Evolutionary conservation across 2,888 invertebrate species (phyloP).

Genomic region (Coremacera marginata): DNA sequence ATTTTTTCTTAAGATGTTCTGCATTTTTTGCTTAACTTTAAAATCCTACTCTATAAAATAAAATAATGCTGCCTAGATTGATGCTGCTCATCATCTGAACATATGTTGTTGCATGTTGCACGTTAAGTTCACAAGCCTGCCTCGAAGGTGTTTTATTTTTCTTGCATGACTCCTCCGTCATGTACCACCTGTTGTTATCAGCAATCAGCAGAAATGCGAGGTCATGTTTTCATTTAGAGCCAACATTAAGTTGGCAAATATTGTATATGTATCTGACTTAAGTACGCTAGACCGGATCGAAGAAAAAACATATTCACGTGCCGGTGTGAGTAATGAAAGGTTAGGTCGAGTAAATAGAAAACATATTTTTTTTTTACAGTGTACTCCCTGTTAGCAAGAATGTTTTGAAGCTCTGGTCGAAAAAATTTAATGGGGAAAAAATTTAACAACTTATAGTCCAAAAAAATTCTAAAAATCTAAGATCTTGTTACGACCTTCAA

Average conservation of each 20-base stretch:
- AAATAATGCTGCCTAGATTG: not conserved
- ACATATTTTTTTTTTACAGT: too few species aligned
- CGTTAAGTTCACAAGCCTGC: not conserved
- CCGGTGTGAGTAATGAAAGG: too few species aligned
- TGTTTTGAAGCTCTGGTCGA: too few species aligned
- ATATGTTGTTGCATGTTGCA: not conserved
- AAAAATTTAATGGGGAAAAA: too few species aligned
- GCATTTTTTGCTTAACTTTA: not conserved
- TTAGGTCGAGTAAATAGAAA: too few species aligned
- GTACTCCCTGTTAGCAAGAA: too few species aligned
- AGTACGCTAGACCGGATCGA: too few species aligned
- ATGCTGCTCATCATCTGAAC: not conserved
- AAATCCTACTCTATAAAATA: not conserved
- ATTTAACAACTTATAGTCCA: too few species aligned
- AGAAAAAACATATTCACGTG: too few species aligned
- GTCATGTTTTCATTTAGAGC: constrained; percentile 46
- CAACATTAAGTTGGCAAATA: constrained; percentile 4
- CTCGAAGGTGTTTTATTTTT: not conserved
- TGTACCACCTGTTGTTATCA: constrained; percentile 51
- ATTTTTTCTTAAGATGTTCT: not conserved
- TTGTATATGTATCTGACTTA: not conserved
- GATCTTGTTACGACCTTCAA: too few species aligned
- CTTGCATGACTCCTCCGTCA: not conserved
- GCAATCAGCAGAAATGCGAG: constrained; percentile 51
- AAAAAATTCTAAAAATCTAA: too few species aligned